phyloP scores from a whole-genome alignment of 2,113 vertebrate species.

The Galemys pyrenaicus region DNA sequence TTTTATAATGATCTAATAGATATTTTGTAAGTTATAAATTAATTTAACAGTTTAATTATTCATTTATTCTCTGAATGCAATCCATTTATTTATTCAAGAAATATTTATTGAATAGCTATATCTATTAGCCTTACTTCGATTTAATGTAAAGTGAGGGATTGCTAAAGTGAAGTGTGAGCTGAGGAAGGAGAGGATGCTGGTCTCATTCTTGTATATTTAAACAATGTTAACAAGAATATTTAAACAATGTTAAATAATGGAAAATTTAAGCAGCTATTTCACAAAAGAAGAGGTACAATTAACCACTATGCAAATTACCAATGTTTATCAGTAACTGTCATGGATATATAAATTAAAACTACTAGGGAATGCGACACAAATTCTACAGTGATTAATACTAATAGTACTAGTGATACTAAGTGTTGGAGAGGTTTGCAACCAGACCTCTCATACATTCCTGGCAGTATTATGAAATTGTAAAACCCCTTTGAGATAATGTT shows the following conservation, averaged over 20 bases:
- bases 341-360: not conserved
- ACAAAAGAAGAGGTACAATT: not conserved
- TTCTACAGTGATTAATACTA: not conserved
- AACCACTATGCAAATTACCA: not conserved
- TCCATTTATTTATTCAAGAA: not conserved
- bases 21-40: too few species aligned
- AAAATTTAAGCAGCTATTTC: not conserved
- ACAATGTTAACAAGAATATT: too few species aligned
- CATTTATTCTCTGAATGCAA: not conserved
- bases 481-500: not conserved
- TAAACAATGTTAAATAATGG: not conserved
- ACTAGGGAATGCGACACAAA: not conserved
- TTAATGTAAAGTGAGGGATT: not conserved
- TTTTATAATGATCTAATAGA: too few species aligned
- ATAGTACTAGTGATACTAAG: not conserved
- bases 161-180: too few species aligned
- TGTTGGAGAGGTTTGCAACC: not conserved
- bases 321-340: not conserved
- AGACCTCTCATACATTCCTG: not conserved
- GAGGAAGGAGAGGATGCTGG: too few species aligned
- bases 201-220: too few species aligned
- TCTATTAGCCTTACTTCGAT: not conserved
- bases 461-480: not conserved
- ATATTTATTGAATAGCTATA: not conserved
- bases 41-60: not conserved